Conservation (phyloP, 2,797 vertebrate genomes). For the Atherinosoma microstoma region DNA sequence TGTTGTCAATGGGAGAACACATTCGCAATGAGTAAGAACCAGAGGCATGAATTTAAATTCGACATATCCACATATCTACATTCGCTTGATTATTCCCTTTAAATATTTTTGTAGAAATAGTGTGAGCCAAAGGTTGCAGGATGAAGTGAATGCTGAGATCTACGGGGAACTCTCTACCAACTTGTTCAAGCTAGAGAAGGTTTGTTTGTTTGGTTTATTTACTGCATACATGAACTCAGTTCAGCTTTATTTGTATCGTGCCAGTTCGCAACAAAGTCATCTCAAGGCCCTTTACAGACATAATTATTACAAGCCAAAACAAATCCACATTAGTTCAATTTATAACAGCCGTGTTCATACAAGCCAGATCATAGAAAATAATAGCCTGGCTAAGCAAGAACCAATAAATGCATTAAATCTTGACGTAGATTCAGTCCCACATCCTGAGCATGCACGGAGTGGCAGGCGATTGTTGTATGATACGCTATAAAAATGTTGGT, state of each 20-base stretch:
- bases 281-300: too few relatives aligned
- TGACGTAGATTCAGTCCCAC: too few relatives aligned
- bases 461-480: background rate
- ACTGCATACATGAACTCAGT: background rate
- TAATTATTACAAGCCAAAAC: too few relatives aligned
- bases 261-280: too few relatives aligned
- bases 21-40: constrained; percentile 83
- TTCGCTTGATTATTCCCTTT: background rate
- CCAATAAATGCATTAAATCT: too few relatives aligned
- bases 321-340: too few relatives aligned
- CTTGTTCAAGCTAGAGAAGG: constrained; percentile 80
- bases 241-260: too few relatives aligned
- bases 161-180: constrained; percentile 78
- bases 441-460: too few relatives aligned
- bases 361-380: too few relatives aligned
- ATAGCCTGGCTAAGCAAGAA: too few relatives aligned
- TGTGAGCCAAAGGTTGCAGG: constrained; percentile 60
- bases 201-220: constrained; percentile 50
- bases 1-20: constrained; percentile 83
- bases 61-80: background rate
- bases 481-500: background rate
- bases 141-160: constrained; percentile 71
- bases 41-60: background rate
- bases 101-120: constrained; percentile 58
- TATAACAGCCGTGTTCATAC: too few relatives aligned